A percentile compares a stretch with the other conserved stretches of the same genome.
These are phyloP conservation scores for Cybosia mesomella DNA, from an alignment of 2,888 invertebrate species.

Conservation along the genomic window DNA sequence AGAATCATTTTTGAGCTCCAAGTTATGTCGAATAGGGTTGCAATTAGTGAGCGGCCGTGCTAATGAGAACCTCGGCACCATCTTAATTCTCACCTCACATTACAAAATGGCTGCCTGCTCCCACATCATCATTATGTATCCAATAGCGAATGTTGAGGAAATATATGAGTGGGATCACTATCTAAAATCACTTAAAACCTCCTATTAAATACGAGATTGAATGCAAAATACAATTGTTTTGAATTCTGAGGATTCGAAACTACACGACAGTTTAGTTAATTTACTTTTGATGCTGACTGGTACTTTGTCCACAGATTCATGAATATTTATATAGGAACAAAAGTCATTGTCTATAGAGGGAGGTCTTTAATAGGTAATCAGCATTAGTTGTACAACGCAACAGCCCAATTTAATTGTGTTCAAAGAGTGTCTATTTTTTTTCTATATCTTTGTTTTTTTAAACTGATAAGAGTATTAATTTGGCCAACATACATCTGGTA, in stretches of 20 bases:
- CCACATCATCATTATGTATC: conserved; percentile 45
- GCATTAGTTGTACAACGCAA: neutral
- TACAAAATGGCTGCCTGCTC: conserved; percentile 61
- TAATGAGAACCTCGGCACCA: conserved; percentile 65
- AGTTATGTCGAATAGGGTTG: conserved; percentile 52
- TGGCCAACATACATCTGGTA: too few species aligned
- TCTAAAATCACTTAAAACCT: neutral
- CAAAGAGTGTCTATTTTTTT: neutral
- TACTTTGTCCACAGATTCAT: conserved; percentile 34
- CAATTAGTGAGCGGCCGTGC: conserved; percentile 64
- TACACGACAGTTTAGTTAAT: neutral
- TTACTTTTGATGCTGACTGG: conserved; percentile 20
- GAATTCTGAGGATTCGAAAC: neutral
- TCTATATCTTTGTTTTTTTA: too few species aligned
- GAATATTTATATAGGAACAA: conserved; percentile 50
- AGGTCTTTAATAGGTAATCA: neutral
- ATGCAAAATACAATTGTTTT: neutral
- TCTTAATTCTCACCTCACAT: conserved; percentile 58
- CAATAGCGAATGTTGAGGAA: conserved; percentile 38
- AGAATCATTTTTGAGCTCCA: conserved; percentile 36
- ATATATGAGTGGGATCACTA: neutral
- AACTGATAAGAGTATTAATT: too few species aligned
- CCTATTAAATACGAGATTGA: neutral
- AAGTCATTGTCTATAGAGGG: neutral
- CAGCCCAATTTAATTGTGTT: neutral